phyloP scores from a whole-genome alignment of 2,113 vertebrate genomes.

The Megaceryle maxima region DNA sequence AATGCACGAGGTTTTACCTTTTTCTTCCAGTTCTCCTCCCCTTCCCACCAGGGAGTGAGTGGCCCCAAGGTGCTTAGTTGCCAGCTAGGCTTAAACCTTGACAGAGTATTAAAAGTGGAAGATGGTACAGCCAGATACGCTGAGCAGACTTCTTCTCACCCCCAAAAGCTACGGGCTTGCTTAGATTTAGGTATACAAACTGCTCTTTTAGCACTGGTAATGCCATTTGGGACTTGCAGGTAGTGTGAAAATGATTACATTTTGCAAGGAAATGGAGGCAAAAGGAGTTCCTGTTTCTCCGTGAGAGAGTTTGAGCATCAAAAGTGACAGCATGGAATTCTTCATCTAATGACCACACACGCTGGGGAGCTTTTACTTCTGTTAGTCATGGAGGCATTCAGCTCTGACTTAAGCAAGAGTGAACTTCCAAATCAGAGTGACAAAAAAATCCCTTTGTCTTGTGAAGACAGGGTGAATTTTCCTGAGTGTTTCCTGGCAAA shows the following conservation, averaged over 20 bases:
- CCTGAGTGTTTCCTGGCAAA: neutral
- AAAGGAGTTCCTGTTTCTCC: neutral
- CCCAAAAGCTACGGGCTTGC: neutral
- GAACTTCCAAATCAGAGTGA: neutral
- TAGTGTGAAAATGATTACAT: neutral
- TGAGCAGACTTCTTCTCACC: neutral
- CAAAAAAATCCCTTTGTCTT: neutral
- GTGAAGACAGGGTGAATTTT: neutral
- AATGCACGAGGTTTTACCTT: neutral
- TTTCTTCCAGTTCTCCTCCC: neutral
- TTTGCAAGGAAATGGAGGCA: neutral
- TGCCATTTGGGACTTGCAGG: neutral
- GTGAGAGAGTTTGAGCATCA: neutral
- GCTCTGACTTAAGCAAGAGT: neutral
- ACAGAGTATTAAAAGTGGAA: neutral
- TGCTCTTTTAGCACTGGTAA: neutral
- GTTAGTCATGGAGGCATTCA: neutral
- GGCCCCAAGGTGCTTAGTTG: too few species aligned
- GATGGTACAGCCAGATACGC: neutral
- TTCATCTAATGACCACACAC: neutral
- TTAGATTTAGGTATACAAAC: neutral
- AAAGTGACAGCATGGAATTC: neutral
- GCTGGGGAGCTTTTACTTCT: neutral
- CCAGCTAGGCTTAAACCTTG: neutral
- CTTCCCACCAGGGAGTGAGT: neutral